phyloP scores from a whole-genome alignment of 2,113 vertebrate species.

The Cyprinodon brontotheroides region DNA sequence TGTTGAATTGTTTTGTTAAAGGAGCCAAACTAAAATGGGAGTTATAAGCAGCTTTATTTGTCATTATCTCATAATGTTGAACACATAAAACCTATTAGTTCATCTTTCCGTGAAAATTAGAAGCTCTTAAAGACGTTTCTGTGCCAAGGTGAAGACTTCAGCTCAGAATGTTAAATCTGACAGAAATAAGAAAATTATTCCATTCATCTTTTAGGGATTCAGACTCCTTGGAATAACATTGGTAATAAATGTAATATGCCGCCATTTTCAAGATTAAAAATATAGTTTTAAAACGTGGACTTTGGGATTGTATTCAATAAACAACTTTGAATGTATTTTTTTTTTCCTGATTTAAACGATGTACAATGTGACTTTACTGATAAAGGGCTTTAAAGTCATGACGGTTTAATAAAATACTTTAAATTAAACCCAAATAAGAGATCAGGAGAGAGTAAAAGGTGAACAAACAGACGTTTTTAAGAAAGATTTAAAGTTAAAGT shows the following conservation, averaged over 20 bases:
- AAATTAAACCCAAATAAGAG: not conserved
- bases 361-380: too few relatives aligned
- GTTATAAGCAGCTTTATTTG: constrained; percentile 33
- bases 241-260: constrained; percentile 21
- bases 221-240: constrained; percentile 29
- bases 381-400: not conserved
- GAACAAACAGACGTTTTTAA: not conserved
- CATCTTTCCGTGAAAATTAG: constrained; percentile 11
- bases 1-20: constrained; percentile 47
- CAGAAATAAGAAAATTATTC: constrained; percentile 12
- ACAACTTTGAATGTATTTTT: not conserved
- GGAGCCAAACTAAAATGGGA: constrained; percentile 45
- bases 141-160: not conserved
- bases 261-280: constrained; percentile 46
- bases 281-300: not conserved
- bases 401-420: not conserved
- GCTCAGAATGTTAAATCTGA: constrained; percentile 16
- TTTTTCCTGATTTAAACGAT: too few relatives aligned
- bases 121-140: not conserved
- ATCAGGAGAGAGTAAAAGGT: not conserved
- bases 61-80: constrained; percentile 7
- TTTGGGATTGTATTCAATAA: not conserved
- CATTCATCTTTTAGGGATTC: not conserved
- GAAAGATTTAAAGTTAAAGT: not conserved
- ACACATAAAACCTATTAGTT: constrained; percentile 3